Conservation (phyloP, 2,888 invertebrate species). For the Archips xylosteana region DNA sequence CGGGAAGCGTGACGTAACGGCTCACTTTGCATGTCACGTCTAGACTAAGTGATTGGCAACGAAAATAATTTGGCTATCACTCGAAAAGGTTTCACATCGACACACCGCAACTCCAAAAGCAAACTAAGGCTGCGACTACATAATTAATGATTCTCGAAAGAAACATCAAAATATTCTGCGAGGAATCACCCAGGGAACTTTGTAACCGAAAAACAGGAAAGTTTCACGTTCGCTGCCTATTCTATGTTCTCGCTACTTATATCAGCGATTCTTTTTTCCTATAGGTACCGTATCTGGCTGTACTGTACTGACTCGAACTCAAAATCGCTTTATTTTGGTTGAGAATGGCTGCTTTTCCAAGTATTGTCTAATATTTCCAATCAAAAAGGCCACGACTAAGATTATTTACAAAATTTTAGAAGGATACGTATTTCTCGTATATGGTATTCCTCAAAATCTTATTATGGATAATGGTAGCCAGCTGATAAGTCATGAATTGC, state of each 20-base stretch:
- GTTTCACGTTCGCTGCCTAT: not conserved
- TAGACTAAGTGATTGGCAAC: conserved; percentile 25
- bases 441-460: too few relatives aligned
- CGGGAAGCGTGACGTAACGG: conserved; percentile 17
- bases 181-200: not conserved
- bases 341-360: too few relatives aligned
- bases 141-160: conserved; percentile 14
- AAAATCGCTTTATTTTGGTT: too few relatives aligned
- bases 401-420: too few relatives aligned
- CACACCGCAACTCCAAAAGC: not conserved
- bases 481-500: too few relatives aligned
- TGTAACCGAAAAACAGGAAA: conserved; percentile 2
- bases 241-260: not conserved
- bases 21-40: conserved; percentile 18
- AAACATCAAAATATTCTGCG: conserved; percentile 9
- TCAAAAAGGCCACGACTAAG: too few relatives aligned
- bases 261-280: not conserved
- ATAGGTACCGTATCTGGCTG: too few relatives aligned
- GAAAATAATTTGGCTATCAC: conserved; percentile 23
- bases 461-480: too few relatives aligned
- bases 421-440: too few relatives aligned
- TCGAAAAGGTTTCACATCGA: conserved; percentile 26
- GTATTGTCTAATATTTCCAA: too few relatives aligned
- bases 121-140: not conserved
- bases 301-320: too few relatives aligned